Conservation (phyloP, 1,140 invertebrate species). For the Zaprionus capensis region DNA sequence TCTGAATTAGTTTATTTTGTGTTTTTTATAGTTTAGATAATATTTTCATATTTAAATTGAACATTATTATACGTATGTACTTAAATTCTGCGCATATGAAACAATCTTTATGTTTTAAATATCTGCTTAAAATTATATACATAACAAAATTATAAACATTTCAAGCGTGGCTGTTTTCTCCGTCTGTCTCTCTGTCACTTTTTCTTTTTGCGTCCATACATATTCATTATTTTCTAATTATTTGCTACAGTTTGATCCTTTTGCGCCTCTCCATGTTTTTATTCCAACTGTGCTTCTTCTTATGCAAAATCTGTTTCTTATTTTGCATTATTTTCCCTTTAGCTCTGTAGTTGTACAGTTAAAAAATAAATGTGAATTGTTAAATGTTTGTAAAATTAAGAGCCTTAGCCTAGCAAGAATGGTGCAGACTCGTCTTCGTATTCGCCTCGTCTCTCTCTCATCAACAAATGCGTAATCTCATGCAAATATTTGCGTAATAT, state of each 20-base stretch:
- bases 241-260: constrained; percentile 64
- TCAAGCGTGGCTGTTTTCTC: constrained; percentile 70
- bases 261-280: constrained; percentile 16
- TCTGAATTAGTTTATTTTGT: constrained; percentile 47
- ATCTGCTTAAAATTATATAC: constrained; percentile 78
- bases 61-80: constrained; percentile 72
- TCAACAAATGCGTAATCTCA: constrained; percentile 53
- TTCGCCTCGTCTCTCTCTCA: constrained; percentile 11
- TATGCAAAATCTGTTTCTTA: constrained; percentile 28
- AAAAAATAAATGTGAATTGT: constrained; percentile 30
- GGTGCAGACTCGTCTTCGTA: constrained; percentile 24
- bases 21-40: constrained; percentile 68
- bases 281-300: constrained; percentile 23
- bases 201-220: constrained; percentile 55
- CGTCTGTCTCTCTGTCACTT: constrained; percentile 47
- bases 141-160: constrained; percentile 82
- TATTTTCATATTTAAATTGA: constrained; percentile 74
- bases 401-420: constrained; percentile 42
- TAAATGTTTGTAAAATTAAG: constrained; percentile 28
- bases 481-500: constrained; percentile 30
- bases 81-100: constrained; percentile 71
- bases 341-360: constrained; percentile 12
- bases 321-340: constrained; percentile 37
- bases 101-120: constrained; percentile 72
- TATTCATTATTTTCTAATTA: constrained; percentile 64